These are phyloP conservation scores for Hiodon tergisus DNA, from an alignment of 2,113 vertebrate species.

Conservation along the genomic window DNA sequence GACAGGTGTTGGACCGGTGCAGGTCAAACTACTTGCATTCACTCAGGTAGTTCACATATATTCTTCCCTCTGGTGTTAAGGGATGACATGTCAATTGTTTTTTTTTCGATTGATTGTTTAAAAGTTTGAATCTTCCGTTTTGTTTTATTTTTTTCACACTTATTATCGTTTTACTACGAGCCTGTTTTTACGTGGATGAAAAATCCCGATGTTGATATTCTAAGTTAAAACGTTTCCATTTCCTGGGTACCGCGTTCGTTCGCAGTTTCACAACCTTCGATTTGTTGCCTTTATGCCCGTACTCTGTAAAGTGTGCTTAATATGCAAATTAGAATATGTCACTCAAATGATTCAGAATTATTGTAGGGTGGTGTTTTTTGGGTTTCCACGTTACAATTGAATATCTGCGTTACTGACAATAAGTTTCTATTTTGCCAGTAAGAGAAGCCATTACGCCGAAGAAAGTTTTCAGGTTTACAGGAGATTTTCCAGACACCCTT, in stretches of 20 bases:
- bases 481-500: not conserved
- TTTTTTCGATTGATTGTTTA: not conserved
- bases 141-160: not conserved
- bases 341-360: constrained; percentile 1
- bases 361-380: not conserved
- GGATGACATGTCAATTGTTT: no score
- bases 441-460: not conserved
- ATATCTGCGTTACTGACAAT: not conserved
- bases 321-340: constrained; percentile 6
- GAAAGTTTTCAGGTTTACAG: not conserved
- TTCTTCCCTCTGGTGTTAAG: constrained; percentile 10
- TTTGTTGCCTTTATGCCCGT: constrained; percentile 1
- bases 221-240: not conserved
- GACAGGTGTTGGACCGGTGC: no score
- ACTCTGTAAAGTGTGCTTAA: not conserved
- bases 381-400: not conserved
- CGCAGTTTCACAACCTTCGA: not conserved
- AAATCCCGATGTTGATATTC: no score
- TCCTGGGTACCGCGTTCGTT: not conserved
- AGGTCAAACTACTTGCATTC: not conserved
- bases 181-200: not conserved
- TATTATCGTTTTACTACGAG: not conserved
- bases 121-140: not conserved
- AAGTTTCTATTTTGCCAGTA: not conserved
- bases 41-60: not conserved